A percentile compares a stretch with the other conserved stretches of the same genome.
Conservation (phyloP, 2,113 vertebrate species). For the Leptodactylus fuscus region DNA sequence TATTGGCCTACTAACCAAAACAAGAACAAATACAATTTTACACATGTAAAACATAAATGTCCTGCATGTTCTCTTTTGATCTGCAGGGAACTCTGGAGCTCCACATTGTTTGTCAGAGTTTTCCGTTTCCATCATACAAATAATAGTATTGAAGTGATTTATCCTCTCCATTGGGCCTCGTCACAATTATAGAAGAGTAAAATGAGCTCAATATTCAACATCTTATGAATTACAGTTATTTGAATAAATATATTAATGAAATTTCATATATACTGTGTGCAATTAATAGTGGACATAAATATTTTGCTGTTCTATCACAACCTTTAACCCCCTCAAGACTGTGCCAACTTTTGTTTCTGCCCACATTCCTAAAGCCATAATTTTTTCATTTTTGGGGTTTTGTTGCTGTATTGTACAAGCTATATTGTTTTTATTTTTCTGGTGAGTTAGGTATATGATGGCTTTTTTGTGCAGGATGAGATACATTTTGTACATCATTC, state of each 20-base stretch:
- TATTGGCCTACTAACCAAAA: slow-evolving; percentile 35
- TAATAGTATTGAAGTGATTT: background rate
- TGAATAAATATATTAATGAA: too few species aligned
- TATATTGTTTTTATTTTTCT: too few species aligned
- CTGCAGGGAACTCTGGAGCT: background rate
- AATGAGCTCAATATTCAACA: background rate
- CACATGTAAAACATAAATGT: slow-evolving; percentile 28
- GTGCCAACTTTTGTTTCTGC: too few species aligned
- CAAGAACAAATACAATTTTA: slow-evolving; percentile 43
- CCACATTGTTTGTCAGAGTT: background rate
- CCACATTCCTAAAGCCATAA: too few species aligned
- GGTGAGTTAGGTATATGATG: too few species aligned
- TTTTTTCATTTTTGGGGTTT: too few species aligned
- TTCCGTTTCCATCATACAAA: background rate
- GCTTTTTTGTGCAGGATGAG: too few species aligned
- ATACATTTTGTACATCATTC: too few species aligned
- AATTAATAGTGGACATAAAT: background rate
- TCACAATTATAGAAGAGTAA: background rate
- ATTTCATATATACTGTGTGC: background rate
- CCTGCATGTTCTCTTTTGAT: background rate
- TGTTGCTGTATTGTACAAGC: too few species aligned
- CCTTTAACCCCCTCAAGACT: too few species aligned
- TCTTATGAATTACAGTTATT: background rate
- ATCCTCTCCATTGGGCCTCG: background rate
- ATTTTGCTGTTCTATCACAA: too few species aligned